Conservation (phyloP, 2,888 invertebrate species). For the Heliconius erato region DNA sequence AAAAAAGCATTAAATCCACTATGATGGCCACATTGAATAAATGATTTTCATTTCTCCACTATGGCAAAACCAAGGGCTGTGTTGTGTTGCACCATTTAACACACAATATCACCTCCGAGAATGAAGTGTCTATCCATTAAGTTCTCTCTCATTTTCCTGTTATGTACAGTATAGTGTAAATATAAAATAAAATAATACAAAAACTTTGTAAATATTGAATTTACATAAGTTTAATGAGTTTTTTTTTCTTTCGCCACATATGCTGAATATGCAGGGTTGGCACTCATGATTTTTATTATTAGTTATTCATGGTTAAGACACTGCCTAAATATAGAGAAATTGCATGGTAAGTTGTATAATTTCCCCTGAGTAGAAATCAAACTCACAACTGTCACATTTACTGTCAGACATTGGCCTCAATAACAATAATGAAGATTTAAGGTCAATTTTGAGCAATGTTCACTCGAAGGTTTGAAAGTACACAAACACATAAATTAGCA, state of each 20-base stretch:
- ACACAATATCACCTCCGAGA: background rate
- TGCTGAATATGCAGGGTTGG: background rate
- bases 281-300: no score
- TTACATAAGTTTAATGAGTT: background rate
- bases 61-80: background rate
- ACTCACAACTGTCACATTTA: background rate
- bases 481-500: constrained; percentile 28
- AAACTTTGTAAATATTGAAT: background rate
- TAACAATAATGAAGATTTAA: background rate
- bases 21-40: background rate
- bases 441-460: constrained; percentile 17
- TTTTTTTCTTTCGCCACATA: background rate
- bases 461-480: background rate
- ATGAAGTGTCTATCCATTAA: background rate
- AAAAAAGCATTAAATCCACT: background rate
- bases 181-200: no score
- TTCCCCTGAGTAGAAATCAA: background rate
- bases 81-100: background rate
- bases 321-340: no score
- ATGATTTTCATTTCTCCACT: background rate
- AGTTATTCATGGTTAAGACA: no score
- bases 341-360: no score
- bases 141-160: background rate
- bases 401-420: background rate
- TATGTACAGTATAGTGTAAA: background rate